A percentile compares a stretch with the other conserved stretches of the same genome.
Conservation (phyloP, 2,113 vertebrate genomes). For the rat (Rattus norvegicus) region GRCr8 NC_086023.1:109160501-109161000, state of each 20-base stretch:
- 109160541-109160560: neutral
- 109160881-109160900: neutral
- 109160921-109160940: neutral
- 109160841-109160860: conserved; percentile 1
- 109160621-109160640: neutral
- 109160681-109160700: neutral
- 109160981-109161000: neutral
- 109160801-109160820: neutral
- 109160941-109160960: neutral
- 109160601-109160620: neutral
- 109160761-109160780: neutral
- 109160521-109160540: conserved; percentile 8
- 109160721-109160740: conserved; percentile 29
- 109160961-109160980: neutral
- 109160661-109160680: neutral
- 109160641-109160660: conserved; percentile 47
- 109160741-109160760: neutral
- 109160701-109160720: neutral
- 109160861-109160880: conserved; percentile 16
- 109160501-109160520: neutral
- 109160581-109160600: neutral
- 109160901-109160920: neutral
- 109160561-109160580: neutral
- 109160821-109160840: neutral
- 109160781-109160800: neutral